Conservation (phyloP, 2,113 vertebrate genomes). For the Lophura nycthemera region DNA sequence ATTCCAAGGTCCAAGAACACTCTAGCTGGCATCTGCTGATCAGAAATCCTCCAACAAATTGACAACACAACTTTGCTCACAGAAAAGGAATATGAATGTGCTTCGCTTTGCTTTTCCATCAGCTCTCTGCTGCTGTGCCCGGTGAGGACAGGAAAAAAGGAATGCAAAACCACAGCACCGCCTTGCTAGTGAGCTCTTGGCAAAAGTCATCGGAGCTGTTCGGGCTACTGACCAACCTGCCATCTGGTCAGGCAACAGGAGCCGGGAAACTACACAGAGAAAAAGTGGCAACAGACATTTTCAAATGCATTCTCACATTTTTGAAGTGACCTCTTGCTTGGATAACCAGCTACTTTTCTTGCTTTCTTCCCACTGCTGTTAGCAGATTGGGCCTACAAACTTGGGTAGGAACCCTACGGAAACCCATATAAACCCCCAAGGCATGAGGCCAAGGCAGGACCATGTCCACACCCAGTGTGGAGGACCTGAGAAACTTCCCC, state of each 20-base stretch:
- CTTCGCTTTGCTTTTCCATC: background rate
- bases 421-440: background rate
- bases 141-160: background rate
- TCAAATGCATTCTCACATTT: background rate
- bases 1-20: background rate
- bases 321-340: background rate
- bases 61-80: background rate
- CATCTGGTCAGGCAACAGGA: background rate
- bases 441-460: background rate
- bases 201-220: background rate
- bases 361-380: background rate
- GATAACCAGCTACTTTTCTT: background rate
- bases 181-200: background rate
- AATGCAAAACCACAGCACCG: background rate
- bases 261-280: background rate
- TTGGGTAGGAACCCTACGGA: background rate
- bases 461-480: fast-evolving
- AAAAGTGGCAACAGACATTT: background rate
- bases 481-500: background rate
- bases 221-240: background rate
- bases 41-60: background rate
- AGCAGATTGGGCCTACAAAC: background rate
- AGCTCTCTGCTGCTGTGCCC: background rate
- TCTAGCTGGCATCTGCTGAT: background rate
- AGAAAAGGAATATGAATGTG: background rate